Evolutionary conservation across 2,797 vertebrate species (phyloP), one percentile per base, ranked within the genome.

Genomic region (Sebastes itinus): DNA sequence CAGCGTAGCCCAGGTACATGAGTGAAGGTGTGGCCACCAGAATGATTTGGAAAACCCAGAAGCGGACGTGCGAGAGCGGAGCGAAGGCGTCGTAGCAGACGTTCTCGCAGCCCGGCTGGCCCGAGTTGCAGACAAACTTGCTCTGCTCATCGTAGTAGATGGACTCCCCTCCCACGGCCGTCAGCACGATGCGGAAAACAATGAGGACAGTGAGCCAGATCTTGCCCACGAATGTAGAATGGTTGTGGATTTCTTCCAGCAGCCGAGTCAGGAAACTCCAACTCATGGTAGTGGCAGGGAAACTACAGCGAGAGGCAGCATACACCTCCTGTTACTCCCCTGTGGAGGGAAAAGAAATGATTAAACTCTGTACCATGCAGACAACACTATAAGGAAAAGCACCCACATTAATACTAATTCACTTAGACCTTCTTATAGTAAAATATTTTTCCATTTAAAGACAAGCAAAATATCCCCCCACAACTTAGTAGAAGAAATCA

Each of bases 41-140:
- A 14, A 99, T 98, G 87, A 98, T 98, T 91, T 99, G 98, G 88
- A 99, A 99, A 10, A 99, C 96, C 98, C 98, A 99, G 90, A 99
- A 99, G 72, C 98, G 96, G 49, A 99, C 97, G 0, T 99, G 98
- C 0, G 98, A 99, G 13, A 99, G 97, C 0, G 98, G 98, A 0
- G 98, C 97, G 0, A 99, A 99, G 79, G 97, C 93, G 1, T 99
- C 96, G 0, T 99, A 99, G 92, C 98, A 99, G 62, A 99, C 96
- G 0, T 98, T 99, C 94, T 99, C 97, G 0, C 98, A 99, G 80
- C 98, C 98, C 0, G 98, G 98, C 91, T 99, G 98, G 69, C 93
- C 96, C 0, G 98, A 95, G 95, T 99, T 99, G 92, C 98, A 99
- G 22, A 97, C 96, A 12, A 99, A 99, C 85, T 99, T 99, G 93